A percentile compares a stretch with the other conserved stretches of the same genome.
Conservation (phyloP, 2,797 vertebrate species). For the Staurois parvus region DNA sequence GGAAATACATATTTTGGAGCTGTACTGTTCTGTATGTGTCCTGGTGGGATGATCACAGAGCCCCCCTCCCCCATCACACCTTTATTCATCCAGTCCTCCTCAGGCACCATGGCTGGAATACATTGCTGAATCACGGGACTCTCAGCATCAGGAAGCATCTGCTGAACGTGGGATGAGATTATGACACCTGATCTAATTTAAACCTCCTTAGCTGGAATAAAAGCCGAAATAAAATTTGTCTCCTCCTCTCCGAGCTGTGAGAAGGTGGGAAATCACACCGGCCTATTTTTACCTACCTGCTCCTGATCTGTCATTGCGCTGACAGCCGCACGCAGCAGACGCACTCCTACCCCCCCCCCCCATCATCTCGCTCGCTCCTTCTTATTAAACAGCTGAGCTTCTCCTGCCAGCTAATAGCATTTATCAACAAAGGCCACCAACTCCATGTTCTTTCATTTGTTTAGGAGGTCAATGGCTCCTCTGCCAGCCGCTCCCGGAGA, state of each 20-base stretch:
- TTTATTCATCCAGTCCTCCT: too few relatives aligned
- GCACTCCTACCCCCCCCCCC: not conserved
- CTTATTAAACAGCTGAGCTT: constrained; percentile 43
- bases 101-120: too few relatives aligned
- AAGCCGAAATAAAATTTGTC: constrained; percentile 35
- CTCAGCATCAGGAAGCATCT: constrained; percentile 11
- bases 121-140: too few relatives aligned
- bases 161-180: constrained; percentile 22
- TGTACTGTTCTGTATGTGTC: too few relatives aligned
- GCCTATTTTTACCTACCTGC: constrained; percentile 60
- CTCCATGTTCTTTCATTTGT: not conserved
- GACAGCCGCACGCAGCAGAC: constrained; percentile 8
- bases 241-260: constrained; percentile 5
- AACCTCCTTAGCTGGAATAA: constrained; percentile 49
- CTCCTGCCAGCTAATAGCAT: not conserved
- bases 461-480: constrained; percentile 16
- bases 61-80: too few relatives aligned
- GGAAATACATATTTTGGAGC: too few relatives aligned
- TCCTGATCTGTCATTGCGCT: constrained; percentile 57
- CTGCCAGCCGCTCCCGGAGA: constrained; percentile 5
- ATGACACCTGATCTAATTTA: constrained; percentile 56
- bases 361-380: not conserved
- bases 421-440: not conserved
- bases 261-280: constrained; percentile 48
- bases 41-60: too few relatives aligned